Evolutionary conservation across 2,113 vertebrate genomes (phyloP).

Genomic region (Hystrix brachyura): DNA sequence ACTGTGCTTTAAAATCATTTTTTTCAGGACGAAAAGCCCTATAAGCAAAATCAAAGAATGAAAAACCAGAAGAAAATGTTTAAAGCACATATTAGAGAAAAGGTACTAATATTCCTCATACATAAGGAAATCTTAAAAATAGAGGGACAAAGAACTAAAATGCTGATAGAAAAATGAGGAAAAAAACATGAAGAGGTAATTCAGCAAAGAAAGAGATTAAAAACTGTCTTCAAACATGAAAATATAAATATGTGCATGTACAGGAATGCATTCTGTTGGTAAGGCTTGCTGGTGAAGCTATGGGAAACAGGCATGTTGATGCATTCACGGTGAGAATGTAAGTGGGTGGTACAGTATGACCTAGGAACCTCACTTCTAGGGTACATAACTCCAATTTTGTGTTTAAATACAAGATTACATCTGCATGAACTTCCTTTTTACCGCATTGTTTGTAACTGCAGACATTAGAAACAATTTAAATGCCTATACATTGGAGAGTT

Average conservation of each 20-base stretch:
- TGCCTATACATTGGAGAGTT: not conserved
- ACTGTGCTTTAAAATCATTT: slow-evolving; percentile 38
- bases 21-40: not conserved
- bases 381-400: not conserved
- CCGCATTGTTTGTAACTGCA: not conserved
- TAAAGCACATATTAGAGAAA: not conserved
- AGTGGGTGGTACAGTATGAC: not conserved
- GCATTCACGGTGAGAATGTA: not conserved
- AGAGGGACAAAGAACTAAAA: not conserved
- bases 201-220: not conserved
- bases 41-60: not conserved
- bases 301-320: not conserved
- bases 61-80: slow-evolving; percentile 9
- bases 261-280: not conserved
- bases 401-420: not conserved
- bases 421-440: not conserved
- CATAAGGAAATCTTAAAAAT: slow-evolving; percentile 3
- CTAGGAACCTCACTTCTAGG: not conserved
- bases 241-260: not conserved
- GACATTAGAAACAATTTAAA: not conserved
- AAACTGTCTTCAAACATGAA: not conserved
- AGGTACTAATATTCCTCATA: not conserved
- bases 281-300: not conserved
- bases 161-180: not conserved
- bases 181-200: not conserved